Base-by-base conservation (phyloP, 2,797 vertebrate species). In the Menidia menidia region DNA sequence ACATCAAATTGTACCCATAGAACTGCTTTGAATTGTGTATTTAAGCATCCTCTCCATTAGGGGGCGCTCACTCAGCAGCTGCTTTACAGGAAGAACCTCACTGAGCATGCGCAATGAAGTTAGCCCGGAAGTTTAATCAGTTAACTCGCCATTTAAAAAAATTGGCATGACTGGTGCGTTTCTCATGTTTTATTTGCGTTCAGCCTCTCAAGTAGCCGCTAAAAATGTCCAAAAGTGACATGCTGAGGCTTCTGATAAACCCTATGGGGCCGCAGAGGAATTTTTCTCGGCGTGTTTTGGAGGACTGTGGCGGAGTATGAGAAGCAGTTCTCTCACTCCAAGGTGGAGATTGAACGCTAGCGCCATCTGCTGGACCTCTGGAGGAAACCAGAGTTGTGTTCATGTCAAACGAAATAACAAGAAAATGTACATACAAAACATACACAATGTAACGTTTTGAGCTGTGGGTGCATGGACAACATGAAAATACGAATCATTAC, bases 221-320 rank as follows among this genome's bases (percentile, higher is more conserved):
- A 1, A n/a, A 52, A 0, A 88, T 89, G 87, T 87, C 81, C 0
- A 74, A 86, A 3, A 86, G 87, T 47, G 76, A 87, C 47, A 64
- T 89, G 84, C 13, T 90, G 64, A 1, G 84, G 57, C 51, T 83
- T 45, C 60, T 90, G 6, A 90, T 90, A 72, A 87, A 41, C 65
- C 83, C 59, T 82, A 84, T 1, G 87, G 41, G 44, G 89, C 87
- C 32, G 81, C 77, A 0, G 84, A 89, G 56, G 86, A 90, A 55
- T 87, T 90, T 58, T 83, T 89, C 25, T 25, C 72, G 52, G 45
- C 0, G 87, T 86, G 64, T 88, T 90, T 57, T 70, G 87, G 8
- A 87, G 84, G 1, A 78, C 86, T 45, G 82, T 64, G 0, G 84
- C 81, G 19, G 89, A 86, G 67, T 67, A 86, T 63, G 83, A 90